phyloP scores from a whole-genome alignment of 2,113 vertebrate genomes.

The Elaphurus davidianus region DNA sequence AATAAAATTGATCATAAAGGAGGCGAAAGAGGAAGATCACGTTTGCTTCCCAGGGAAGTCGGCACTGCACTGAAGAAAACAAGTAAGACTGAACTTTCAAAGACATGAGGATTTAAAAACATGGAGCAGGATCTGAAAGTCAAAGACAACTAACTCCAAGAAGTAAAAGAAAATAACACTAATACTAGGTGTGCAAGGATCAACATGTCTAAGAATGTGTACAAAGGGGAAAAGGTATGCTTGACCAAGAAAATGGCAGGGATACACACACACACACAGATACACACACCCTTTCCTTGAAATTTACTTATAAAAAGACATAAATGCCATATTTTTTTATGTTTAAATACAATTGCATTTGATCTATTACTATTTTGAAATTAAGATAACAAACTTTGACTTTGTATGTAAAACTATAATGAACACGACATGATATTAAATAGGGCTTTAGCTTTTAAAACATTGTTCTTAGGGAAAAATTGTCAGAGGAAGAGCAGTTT shows the following conservation, averaged over 20 bases:
- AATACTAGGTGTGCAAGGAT: neutral
- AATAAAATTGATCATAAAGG: neutral
- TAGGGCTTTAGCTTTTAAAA: neutral
- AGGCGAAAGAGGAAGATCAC: neutral
- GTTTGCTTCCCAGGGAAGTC: neutral
- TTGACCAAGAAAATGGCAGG: neutral
- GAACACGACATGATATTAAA: neutral
- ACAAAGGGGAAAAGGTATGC: neutral
- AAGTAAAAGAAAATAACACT: neutral
- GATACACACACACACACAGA: neutral
- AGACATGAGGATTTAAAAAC: neutral
- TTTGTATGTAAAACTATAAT: neutral
- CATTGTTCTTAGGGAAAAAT: neutral
- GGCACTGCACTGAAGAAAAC: neutral
- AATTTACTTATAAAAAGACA: constrained; percentile 43
- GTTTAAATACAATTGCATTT: constrained; percentile 14
- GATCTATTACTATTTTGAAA: constrained; percentile 57
- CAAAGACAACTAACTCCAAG: neutral
- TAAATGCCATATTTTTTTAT: neutral
- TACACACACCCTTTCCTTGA: neutral
- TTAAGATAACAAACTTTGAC: constrained; percentile 5
- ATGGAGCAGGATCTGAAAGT: neutral
- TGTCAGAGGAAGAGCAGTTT: neutral
- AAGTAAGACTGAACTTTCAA: neutral
- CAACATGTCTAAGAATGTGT: neutral